Evolutionary conservation across 2,888 invertebrate species (phyloP).

Genomic region (Drosophila stalkeri): DNA sequence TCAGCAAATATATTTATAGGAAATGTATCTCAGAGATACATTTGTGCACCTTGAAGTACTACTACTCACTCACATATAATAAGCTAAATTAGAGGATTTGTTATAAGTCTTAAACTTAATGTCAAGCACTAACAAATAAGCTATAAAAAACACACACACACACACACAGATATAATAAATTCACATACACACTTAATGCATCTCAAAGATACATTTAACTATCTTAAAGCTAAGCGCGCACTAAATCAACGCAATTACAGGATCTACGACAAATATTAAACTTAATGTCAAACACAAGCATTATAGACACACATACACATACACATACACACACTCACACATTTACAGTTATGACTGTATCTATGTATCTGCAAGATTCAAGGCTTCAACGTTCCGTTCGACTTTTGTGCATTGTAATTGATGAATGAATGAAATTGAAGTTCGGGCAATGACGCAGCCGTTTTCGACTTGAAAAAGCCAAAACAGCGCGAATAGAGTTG

Average conservation of each 20-base stretch:
- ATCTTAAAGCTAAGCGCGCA: constrained; percentile 4
- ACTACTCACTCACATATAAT: neutral
- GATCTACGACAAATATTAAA: constrained; percentile 56
- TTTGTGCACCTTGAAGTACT: neutral
- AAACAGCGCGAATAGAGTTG: constrained; percentile 69
- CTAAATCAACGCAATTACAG: constrained; percentile 32
- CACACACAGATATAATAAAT: neutral
- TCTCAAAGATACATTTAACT: constrained; percentile 34
- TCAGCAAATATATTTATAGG: neutral
- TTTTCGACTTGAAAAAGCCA: constrained; percentile 49
- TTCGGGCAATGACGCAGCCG: constrained; percentile 79
- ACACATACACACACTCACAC: neutral
- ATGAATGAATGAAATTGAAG: constrained; percentile 81
- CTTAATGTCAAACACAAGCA: constrained; percentile 68
- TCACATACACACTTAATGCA: constrained; percentile 12
- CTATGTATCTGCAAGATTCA: constrained; percentile 65
- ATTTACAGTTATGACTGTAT: constrained; percentile 22
- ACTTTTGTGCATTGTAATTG: constrained; percentile 77
- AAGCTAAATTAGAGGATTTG: constrained; percentile 4
- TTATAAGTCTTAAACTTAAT: neutral
- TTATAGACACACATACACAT: constrained; percentile 23
- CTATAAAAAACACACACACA: neutral
- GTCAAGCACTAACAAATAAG: constrained; percentile 6
- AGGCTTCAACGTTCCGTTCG: constrained; percentile 65
- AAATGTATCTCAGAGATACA: constrained; percentile 6